Percentiles rank a stretch among this genome's conserved stretches.
phyloP scores from a whole-genome alignment of 2,113 vertebrate species.

The Nicator chloris region DNA sequence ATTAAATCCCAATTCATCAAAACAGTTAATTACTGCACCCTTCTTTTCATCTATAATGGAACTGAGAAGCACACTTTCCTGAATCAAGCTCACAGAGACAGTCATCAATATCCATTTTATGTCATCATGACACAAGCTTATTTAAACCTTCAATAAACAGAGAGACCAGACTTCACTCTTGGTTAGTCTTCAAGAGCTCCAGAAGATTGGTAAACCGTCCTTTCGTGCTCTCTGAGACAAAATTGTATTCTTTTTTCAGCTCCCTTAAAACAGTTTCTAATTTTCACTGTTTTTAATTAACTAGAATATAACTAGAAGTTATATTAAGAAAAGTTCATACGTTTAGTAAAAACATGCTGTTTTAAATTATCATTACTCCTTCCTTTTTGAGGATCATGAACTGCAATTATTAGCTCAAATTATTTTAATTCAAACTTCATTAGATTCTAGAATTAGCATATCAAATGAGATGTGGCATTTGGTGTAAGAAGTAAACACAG shows the following conservation, averaged over 20 bases:
- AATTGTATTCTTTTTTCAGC: neutral
- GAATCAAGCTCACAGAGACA: neutral
- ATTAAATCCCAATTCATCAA: neutral
- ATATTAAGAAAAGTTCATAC: neutral
- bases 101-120: neutral
- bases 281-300: slow-evolving; percentile 24
- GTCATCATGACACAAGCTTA: neutral
- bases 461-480: slow-evolving; percentile 36
- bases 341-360: neutral
- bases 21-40: neutral
- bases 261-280: neutral
- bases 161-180: neutral
- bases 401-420: slow-evolving; percentile 55
- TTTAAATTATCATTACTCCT: slow-evolving; percentile 5
- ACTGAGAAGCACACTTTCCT: neutral
- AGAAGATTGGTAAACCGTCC: neutral
- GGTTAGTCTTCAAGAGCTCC: neutral
- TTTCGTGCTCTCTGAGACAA: neutral
- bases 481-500: neutral
- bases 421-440: slow-evolving; percentile 60
- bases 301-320: neutral
- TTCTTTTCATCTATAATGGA: neutral
- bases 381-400: slow-evolving; percentile 15
- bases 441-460: slow-evolving; percentile 59
- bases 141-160: neutral